Base-by-base conservation (phyloP, 2,113 vertebrate species). In the Dryoscopus gambensis region DNA sequence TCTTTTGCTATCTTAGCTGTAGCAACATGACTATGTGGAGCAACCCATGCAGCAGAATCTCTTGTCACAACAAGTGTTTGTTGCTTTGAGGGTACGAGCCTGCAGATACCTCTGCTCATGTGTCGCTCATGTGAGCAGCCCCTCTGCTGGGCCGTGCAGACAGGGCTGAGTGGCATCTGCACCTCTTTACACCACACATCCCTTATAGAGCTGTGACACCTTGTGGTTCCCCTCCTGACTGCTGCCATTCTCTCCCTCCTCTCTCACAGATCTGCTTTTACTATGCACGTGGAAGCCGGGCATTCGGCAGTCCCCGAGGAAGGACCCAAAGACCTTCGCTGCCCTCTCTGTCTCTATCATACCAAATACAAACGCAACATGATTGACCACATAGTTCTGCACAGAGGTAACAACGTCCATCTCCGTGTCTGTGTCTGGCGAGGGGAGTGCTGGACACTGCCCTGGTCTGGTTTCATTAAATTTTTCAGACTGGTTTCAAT, bases 311-410 rank as follows among this genome's bases (percentile, higher is more conserved):
- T 96, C 78, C 98, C 98, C 0, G 98, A 99, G 74, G 99, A 99
- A 97, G 97, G 98, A 83, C 98, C 98, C 89, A 99, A 99, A 98
- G 99, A 99, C 86, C 98, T 99, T 53, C 99, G 98, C 91, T 99
- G 99, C 95, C 99, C 99, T 55, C 99, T 99, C 91, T 99, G 99
- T 96, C 99, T 99, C 87, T 99, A 99, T 96, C 99, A 99, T 98
- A 99, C 99, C 98, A 99, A 99, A 98, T 98, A 99, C 97, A 99
- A 99, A 96, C 99, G 98, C 98, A 99, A 99, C 98, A 99, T 99
- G 99, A 99, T 99, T 6, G 99, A 99, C 97, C 99, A 99, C 96
- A 99, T 99, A 63, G 98, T 99, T 94, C 98, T 99, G 94, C 99
- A 99, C 96, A 98, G 99, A 99, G 99, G 99, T 99, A 98, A 98